Evolutionary conservation across 2,113 vertebrate species (phyloP), one percentile per base, ranked within the genome.

Genomic region (Terrapene triunguis): DNA sequence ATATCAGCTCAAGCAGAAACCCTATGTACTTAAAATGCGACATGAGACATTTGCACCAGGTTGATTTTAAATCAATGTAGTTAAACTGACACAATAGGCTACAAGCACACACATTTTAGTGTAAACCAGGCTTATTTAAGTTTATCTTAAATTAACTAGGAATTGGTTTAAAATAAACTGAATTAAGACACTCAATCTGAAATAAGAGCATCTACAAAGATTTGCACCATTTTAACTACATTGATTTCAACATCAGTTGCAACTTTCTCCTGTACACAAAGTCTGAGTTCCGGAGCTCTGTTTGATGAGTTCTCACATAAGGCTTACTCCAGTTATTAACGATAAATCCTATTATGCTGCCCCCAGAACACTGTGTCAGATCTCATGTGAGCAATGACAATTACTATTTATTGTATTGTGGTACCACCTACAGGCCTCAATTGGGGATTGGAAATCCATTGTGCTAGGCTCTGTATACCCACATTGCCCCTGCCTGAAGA

Each of bases 141-240:
- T 32, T 14, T 6, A 59, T 29, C 8, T 35, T 35, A 38, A 72
- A 38, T 38, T n/a, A 94, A 13, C 8, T 5, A 54, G 74, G 29
- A 69, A 27, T 3, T 5, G 4, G 53, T 3, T 44, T 80, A 35
- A 85, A 59, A 59, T 69, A 78, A 80, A 22, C 4, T 53, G 25
- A 72, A 32, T 3, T 19, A 12, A 5, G 22, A 3, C 19, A 59
- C 1, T 32, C 51, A 51, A 22, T 62, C 84, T 90, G 25, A 38
- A 1, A 3, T 1, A 1, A 87, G 22, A 51, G 1, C 2, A 14
- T 69, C 17, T 3, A 19, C 4, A 65, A 9, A 48, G 12, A 50
- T 8, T 0, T 42, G 10, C 69, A 42, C 21, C 38, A 10, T 10
- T 42, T 74, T 24, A 11, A 74, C 8, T 42, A 42, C 42, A 38